Percentiles rank a stretch among this genome's conserved stretches.
Conservation (phyloP, 2,888 invertebrate genomes). For the Eilema griseolum region DNA sequence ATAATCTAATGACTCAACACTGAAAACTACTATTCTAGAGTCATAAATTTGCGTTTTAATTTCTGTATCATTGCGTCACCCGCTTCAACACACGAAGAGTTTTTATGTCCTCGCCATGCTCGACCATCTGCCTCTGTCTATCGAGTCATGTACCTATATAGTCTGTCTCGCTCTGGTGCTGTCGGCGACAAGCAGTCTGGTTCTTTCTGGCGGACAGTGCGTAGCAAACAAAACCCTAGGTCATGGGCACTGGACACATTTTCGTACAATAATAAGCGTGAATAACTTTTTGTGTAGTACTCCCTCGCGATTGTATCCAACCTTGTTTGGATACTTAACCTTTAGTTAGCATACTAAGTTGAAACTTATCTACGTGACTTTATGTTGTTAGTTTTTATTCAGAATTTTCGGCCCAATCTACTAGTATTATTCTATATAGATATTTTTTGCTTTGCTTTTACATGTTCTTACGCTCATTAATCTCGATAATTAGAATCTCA, state of each 20-base stretch:
- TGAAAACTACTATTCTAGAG: slow-evolving; percentile 59
- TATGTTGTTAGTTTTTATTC: slow-evolving; percentile 23
- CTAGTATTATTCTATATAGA: slow-evolving; percentile 8
- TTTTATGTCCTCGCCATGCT: slow-evolving; percentile 75
- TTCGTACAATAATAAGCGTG: slow-evolving; percentile 62
- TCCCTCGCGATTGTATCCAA: slow-evolving; percentile 54
- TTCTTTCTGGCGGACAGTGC: slow-evolving; percentile 73
- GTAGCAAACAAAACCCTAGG: slow-evolving; percentile 82
- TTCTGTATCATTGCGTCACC: slow-evolving; percentile 71
- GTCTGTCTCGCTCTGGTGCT: slow-evolving; percentile 72
- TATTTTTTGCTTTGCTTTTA: neutral
- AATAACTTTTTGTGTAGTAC: slow-evolving; percentile 58
- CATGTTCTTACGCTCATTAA: slow-evolving; percentile 10
- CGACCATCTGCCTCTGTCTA: slow-evolving; percentile 67
- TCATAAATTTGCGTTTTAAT: slow-evolving; percentile 72
- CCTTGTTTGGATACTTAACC: slow-evolving; percentile 56
- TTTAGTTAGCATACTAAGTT: slow-evolving; percentile 59
- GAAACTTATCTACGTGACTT: slow-evolving; percentile 25
- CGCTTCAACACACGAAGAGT: slow-evolving; percentile 61
- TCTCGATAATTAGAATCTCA: slow-evolving; percentile 12
- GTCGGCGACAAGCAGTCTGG: slow-evolving; percentile 86
- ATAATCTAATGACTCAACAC: slow-evolving; percentile 37
- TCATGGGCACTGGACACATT: slow-evolving; percentile 79
- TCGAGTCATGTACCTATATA: slow-evolving; percentile 59
- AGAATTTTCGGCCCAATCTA: slow-evolving; percentile 16